Evolutionary conservation across 30 jellyfish, hydroid and myxozoan species (phyloP).

Genomic region (Chrysaora quinquecirrha): DNA sequence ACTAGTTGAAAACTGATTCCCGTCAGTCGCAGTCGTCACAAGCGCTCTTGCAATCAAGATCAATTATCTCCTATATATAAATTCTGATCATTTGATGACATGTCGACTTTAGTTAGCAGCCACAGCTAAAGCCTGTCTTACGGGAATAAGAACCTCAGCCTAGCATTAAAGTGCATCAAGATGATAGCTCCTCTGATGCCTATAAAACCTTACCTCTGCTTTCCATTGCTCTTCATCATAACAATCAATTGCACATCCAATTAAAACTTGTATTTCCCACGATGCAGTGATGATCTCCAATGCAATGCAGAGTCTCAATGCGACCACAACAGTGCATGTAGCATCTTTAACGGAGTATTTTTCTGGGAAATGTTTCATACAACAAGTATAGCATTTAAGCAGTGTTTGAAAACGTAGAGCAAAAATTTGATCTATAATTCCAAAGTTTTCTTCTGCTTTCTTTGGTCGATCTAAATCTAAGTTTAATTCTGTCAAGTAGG

Average conservation of each 20-base stretch:
- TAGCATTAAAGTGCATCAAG: too few relatives aligned
- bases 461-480: neutral
- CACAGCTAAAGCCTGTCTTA: too few relatives aligned
- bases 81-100: too few relatives aligned
- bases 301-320: constrained; percentile 38
- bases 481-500: neutral
- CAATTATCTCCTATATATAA: too few relatives aligned
- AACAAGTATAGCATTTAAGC: constrained; percentile 21
- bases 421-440: neutral
- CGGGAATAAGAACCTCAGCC: too few relatives aligned
- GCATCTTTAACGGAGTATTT: neutral
- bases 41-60: too few relatives aligned
- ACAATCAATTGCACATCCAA: constrained; percentile 52
- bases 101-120: too few relatives aligned
- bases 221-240: constrained; percentile 53
- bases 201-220: constrained; percentile 33
- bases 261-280: constrained; percentile 55
- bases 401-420: constrained; percentile 1
- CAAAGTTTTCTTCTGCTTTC: neutral
- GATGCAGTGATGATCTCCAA: constrained; percentile 33
- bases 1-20: too few relatives aligned
- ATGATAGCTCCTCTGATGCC: too few relatives aligned
- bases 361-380: constrained; percentile 2
- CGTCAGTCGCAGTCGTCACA: too few relatives aligned
- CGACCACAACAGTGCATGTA: constrained; percentile 8